Evolutionary conservation across 2,113 vertebrate species (phyloP).

Genomic region (Hystrix brachyura): DNA sequence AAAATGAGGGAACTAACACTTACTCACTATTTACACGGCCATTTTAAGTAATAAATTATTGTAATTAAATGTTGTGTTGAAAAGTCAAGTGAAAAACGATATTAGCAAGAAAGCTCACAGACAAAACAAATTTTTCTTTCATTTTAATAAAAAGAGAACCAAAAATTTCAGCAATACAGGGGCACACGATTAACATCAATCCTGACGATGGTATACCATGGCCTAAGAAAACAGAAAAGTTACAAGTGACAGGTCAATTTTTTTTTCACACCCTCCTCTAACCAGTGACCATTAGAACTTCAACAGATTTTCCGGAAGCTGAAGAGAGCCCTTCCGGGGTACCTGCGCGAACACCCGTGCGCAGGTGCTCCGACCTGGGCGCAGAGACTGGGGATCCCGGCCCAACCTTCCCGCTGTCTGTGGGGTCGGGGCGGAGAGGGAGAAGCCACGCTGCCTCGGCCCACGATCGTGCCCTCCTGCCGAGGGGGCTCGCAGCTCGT

Average conservation of each 20-base stretch:
- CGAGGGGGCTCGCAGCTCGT: not conserved
- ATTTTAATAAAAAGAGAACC: not conserved
- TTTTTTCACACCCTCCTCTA: not conserved
- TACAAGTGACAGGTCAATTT: not conserved
- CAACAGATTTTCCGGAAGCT: not conserved
- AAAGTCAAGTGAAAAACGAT: not conserved
- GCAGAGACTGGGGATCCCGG: not conserved
- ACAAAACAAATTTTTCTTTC: not conserved
- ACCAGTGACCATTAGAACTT: not conserved
- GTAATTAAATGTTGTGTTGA: not conserved
- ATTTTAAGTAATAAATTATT: not conserved
- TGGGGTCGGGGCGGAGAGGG: not conserved
- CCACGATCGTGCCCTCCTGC: not conserved
- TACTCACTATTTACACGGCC: not conserved
- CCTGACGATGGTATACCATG: not conserved
- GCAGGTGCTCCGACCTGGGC: not conserved
- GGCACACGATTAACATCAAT: not conserved
- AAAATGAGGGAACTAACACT: not conserved
- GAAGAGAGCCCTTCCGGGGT: not conserved
- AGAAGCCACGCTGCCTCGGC: not conserved
- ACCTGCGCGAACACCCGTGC: no score
- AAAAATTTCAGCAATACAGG: not conserved
- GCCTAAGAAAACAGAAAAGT: not conserved
- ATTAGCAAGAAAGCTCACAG: not conserved
- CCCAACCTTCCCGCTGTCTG: no score